Evolutionary conservation across 1,140 invertebrate genomes (phyloP).

Genomic region (Tetramorium parvispinum): DNA sequence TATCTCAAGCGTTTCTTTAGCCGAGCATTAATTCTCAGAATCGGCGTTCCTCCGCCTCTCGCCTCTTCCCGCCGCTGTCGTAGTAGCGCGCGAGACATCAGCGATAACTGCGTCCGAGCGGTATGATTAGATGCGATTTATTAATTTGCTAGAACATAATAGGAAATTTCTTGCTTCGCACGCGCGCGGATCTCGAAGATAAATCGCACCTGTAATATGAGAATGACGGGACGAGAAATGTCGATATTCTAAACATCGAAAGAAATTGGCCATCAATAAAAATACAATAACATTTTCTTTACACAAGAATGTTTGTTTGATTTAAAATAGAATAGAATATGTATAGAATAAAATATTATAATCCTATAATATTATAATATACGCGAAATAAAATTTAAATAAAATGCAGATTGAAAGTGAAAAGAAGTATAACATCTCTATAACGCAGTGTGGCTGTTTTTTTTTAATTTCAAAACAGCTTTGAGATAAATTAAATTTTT

Average conservation of each 20-base stretch:
- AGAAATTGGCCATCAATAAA: not conserved
- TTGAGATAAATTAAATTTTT: not conserved
- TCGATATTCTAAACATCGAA: not conserved
- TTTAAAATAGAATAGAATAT: not conserved
- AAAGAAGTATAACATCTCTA: not conserved
- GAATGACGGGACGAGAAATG: not conserved
- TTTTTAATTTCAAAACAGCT: not conserved
- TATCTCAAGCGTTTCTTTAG: constrained; percentile 59
- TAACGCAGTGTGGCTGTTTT: not conserved
- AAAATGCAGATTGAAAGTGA: not conserved
- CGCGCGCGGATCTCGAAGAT: not conserved
- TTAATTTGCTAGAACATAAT: constrained; percentile 37
- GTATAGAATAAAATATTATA: not conserved
- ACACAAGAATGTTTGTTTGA: not conserved
- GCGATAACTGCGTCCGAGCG: constrained; percentile 49
- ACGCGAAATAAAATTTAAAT: not conserved
- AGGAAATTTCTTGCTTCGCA: constrained; percentile 9
- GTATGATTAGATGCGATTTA: constrained; percentile 56
- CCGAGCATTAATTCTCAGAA: constrained; percentile 54
- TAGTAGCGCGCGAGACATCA: constrained; percentile 52
- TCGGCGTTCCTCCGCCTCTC: constrained; percentile 7
- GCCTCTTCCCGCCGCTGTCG: constrained; percentile 1
- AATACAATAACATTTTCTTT: not conserved
- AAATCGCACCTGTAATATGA: constrained; percentile 20
- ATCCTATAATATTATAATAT: not conserved